A percentile compares a stretch with the other conserved stretches of the same genome.
Evolutionary conservation across 2,797 vertebrate genomes (phyloP).

Genomic region (Lagothrix lagotricha): DNA sequence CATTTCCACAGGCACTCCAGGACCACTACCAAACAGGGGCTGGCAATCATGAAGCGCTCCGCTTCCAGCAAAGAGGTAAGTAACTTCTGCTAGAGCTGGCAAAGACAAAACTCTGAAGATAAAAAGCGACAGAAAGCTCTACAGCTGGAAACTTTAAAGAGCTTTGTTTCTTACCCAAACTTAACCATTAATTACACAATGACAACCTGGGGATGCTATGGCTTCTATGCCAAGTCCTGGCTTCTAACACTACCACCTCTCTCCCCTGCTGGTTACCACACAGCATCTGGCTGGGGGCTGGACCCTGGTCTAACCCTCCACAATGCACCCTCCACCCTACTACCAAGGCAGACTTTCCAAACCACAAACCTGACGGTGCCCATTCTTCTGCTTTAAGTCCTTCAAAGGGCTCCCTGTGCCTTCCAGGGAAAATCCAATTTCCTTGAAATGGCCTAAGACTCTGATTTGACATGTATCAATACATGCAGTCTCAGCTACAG

Average conservation of each 20-base stretch:
- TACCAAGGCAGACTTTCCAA: neutral
- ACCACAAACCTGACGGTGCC: neutral
- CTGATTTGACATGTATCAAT: neutral
- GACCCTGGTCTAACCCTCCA: neutral
- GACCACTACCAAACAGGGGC: too few species aligned
- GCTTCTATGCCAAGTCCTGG: neutral
- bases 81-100: neutral
- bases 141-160: neutral
- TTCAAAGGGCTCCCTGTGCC: neutral
- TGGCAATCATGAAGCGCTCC: neutral
- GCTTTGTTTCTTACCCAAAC: neutral
- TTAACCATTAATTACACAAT: neutral
- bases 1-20: neutral
- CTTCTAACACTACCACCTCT: neutral
- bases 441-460: neutral
- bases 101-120: neutral
- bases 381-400: neutral
- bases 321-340: neutral
- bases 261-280: neutral
- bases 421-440: neutral
- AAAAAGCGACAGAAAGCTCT: neutral
- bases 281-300: neutral
- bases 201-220: neutral
- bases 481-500: neutral
- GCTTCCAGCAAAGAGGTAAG: neutral